Conservation (phyloP, 1,140 invertebrate genomes). For the Drosophila pruinosa region DNA sequence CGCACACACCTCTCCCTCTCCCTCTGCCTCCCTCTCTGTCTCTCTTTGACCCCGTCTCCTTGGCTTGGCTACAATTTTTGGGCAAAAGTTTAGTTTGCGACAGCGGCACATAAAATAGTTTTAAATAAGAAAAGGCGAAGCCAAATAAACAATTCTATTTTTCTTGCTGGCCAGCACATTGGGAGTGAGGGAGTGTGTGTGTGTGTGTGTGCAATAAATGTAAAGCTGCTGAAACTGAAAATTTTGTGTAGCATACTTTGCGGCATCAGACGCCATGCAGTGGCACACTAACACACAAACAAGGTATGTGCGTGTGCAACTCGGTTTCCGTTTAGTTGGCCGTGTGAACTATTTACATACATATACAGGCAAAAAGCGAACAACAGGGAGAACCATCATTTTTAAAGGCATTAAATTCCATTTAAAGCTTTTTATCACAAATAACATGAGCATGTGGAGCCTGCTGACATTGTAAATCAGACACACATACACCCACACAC, state of each 20-base stretch:
- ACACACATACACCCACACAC: neutral
- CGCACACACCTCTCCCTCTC: neutral
- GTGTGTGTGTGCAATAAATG: constrained; percentile 59
- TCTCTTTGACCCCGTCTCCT: too few relatives aligned
- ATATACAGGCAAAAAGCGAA: neutral
- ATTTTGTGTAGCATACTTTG: constrained; percentile 76
- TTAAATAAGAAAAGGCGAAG: constrained; percentile 79
- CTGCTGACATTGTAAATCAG: constrained; percentile 43
- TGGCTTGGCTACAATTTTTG: constrained; percentile 51
- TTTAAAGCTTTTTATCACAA: constrained; percentile 49
- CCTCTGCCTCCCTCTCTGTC: too few relatives aligned
- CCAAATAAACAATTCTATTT: constrained; percentile 81
- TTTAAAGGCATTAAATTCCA: constrained; percentile 45
- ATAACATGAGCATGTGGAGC: neutral
- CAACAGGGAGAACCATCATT: neutral
- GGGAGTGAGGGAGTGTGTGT: neutral
- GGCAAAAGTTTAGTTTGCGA: constrained; percentile 69
- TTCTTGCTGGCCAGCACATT: constrained; percentile 38
- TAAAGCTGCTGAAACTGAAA: constrained; percentile 74
- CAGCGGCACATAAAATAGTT: constrained; percentile 79
- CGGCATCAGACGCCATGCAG: constrained; percentile 46
- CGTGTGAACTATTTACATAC: constrained; percentile 72
- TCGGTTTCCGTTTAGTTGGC: constrained; percentile 69
- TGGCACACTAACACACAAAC: constrained; percentile 67
- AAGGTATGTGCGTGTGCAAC: constrained; percentile 11